Percentiles rank a stretch among this genome's conserved stretches.
phyloP scores from a whole-genome alignment of 2,797 vertebrate species.

The Falco berigora region DNA sequence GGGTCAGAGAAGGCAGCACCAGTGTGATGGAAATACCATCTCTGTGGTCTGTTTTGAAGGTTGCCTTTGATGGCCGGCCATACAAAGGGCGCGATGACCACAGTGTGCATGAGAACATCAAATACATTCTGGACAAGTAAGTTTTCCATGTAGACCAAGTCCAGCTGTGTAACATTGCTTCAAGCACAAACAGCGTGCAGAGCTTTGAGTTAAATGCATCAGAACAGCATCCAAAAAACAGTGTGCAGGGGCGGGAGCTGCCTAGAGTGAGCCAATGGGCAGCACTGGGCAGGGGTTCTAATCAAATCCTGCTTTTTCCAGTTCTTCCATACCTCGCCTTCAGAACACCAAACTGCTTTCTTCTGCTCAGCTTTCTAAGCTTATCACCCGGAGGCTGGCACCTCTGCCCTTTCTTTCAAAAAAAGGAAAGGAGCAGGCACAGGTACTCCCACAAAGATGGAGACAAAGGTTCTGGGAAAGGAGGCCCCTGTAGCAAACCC shows the following conservation, averaged over 20 bases:
- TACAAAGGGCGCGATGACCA: not conserved
- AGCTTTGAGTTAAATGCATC: not conserved
- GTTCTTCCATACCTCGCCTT: not conserved
- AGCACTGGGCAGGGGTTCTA: not conserved
- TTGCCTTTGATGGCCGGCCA: not conserved
- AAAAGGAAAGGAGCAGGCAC: not conserved
- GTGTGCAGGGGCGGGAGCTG: not conserved
- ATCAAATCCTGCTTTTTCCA: not conserved
- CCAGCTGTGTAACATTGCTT: not conserved
- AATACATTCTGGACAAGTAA: not conserved
- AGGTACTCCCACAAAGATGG: not conserved
- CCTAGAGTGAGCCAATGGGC: not conserved
- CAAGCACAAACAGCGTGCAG: not conserved
- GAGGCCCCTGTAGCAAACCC: not conserved
- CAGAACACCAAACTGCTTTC: not conserved
- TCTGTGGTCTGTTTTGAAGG: not conserved
- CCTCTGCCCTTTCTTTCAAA: not conserved
- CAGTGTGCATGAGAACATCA: not conserved
- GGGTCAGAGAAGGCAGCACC: not conserved
- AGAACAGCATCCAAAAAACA: not conserved
- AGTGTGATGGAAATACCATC: not conserved
- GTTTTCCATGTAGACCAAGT: not conserved
- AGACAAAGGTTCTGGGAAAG: not conserved
- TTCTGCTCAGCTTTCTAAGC: not conserved
- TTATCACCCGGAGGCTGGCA: not conserved